Base-by-base conservation (phyloP, 2,797 vertebrate genomes). In the Spondyliosoma cantharus region DNA sequence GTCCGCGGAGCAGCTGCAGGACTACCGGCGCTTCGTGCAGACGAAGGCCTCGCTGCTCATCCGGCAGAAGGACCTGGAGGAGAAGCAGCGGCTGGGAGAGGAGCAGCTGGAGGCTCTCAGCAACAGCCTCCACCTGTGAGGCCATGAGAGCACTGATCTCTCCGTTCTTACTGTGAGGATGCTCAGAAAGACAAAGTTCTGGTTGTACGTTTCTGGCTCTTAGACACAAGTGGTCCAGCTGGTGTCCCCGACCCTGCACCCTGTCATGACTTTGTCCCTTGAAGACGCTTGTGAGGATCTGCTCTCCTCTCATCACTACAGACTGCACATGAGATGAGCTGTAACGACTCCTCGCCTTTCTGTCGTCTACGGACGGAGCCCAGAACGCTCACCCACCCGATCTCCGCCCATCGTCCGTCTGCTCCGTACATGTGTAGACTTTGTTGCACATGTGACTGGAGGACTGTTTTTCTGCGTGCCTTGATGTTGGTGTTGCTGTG, bases 41-140 rank as follows among this genome's bases (percentile, higher is more conserved):
- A 93, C 94, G 89, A 98, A 96, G 92, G 97, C 97, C 2, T 96
- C 96, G 0, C 83, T 98, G 83, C 92, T 99, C 81, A 97, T 98
- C 68, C 95, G 94, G 42, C 97, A 96, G 92, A 98, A 97, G 87
- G 95, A 97, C 92, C 94, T 99, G 1, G 97, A 99, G 2, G 98
- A 98, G 86, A 95, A 94, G 77, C 95, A 96, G 80, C 93, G 93
- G 71, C 92, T 97, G 83, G 93, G 94, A 0, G 93, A 98, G 88
- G 97, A 98, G 78, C 98, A 98, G 65, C 91, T 98, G 72, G 96
- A 97, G 73, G 92, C 87, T 0, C 87, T 99, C 0, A 76, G 93
- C 58, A 90, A 87, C 81, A 96, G 92, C 76, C 82, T 91, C 15
- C 45, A n/a, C 29, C 77, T 81, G 62, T 92, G 83, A 92, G 32